Conservation (phyloP, 2,113 vertebrate genomes). For the Campylomormyrus numenius region DNA sequence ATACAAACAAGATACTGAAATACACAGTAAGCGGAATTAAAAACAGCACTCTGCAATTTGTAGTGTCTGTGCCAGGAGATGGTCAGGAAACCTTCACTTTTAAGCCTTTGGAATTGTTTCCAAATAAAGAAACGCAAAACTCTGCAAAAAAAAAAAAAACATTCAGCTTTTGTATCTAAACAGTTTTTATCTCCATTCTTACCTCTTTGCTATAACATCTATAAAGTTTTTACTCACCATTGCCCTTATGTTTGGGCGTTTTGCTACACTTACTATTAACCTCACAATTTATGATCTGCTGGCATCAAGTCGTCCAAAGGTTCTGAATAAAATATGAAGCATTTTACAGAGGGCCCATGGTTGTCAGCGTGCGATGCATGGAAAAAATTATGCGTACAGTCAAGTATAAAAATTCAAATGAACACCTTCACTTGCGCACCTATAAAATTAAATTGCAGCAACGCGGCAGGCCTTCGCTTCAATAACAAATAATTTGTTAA, state of each 20-base stretch:
- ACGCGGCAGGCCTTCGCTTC: neutral
- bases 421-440: neutral
- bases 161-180: neutral
- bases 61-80: neutral
- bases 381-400: neutral
- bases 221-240: neutral
- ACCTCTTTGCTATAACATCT: neutral
- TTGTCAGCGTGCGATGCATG: neutral
- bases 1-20: neutral
- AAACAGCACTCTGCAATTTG: neutral
- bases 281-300: conserved; percentile 9
- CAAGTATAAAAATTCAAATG: neutral
- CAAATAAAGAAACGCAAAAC: neutral
- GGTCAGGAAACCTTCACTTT: neutral
- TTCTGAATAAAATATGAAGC: conserved; percentile 19
- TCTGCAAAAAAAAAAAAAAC: neutral
- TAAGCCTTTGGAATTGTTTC: neutral
- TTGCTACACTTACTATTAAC: conserved; percentile 5
- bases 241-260: neutral
- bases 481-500: conserved; percentile 13
- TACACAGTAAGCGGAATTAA: neutral
- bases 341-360: neutral
- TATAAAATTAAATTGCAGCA: conserved; percentile 12
- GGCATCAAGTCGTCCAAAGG: neutral
- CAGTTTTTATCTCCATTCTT: neutral